Evolutionary conservation across 2,113 vertebrate genomes (phyloP).

Genomic region (Corythornis madagascariensis): DNA sequence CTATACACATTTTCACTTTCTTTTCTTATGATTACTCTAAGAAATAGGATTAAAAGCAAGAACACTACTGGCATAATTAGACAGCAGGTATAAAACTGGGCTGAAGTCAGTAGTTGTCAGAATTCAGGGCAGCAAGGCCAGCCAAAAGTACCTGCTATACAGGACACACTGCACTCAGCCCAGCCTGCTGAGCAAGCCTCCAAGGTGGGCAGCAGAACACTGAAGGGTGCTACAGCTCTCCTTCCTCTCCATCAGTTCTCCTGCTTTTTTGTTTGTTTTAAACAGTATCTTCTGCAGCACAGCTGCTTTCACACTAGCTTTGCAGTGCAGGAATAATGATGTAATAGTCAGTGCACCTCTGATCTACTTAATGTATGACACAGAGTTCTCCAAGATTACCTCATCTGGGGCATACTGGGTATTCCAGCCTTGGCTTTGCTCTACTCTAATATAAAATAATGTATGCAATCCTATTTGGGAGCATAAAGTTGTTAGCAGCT

Average conservation of each 20-base stretch:
- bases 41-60: neutral
- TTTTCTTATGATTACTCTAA: neutral
- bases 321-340: neutral
- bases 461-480: neutral
- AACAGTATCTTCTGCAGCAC: neutral
- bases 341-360: neutral
- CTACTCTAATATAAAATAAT: neutral
- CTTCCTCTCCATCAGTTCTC: rapidly evolving
- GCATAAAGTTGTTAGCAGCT: neutral
- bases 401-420: neutral
- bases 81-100: neutral
- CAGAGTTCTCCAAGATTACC: neutral
- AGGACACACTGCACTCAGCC: neutral
- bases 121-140: neutral
- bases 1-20: neutral
- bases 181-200: neutral
- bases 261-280: no score
- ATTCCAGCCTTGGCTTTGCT: neutral
- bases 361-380: neutral
- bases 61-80: neutral
- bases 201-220: neutral
- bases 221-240: neutral
- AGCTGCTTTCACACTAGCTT: neutral
- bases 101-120: neutral
- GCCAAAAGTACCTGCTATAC: neutral